Base-by-base conservation (phyloP, 1,140 invertebrate genomes). In the Lepidurus apus region DNA sequence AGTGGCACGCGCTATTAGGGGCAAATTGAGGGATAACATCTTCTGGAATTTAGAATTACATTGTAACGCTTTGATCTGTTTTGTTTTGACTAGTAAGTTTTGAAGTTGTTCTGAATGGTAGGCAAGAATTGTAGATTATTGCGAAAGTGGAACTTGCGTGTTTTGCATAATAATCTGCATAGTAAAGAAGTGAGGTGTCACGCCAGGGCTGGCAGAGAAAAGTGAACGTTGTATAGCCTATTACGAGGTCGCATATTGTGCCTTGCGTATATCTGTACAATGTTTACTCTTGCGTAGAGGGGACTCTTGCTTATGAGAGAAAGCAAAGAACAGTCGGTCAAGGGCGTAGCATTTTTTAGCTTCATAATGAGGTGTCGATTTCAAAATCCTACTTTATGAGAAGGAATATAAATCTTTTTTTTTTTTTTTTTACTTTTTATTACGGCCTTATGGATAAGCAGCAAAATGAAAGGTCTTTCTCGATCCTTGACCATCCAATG, bases 161-260 rank as follows among this genome's bases (percentile, higher is more conserved):
- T 65, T 65, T 65, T 65, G 53, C 53, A 65, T 65, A 65, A 65
- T n/a, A 65, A 65, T 65, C 17, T 65, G n/a, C 53, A 65, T 65
- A 65, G 53, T 65, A 65, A 65, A 65, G 53, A 65, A 65, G 6
- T 65, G 53, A 65, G 45, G 53, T 65, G 53, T 65, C 53, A 65
- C 53, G 53, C 53, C 53, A 65, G 53, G 53, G 17, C 21, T 65
- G 53, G n/a, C 21, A 21, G 53, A 65, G 53, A 65, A 65, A 65
- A 65, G 53, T 65, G 53, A 65, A 65, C 53, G 53, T 17, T 65
- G 53, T 65, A 21, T 21, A 21, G 53, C 53, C 13, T 21, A 21
- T 11, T 65, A 65, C 53, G 53, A 65, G 53, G 53, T 65, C 53
- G 53, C 53, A 65, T 65, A 65, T 65, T 65, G 53, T 21, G 53